Percentiles rank a stretch among this genome's conserved stretches.
Conservation (phyloP, 2,113 vertebrate species). For the Pseudonaja textilis region DNA sequence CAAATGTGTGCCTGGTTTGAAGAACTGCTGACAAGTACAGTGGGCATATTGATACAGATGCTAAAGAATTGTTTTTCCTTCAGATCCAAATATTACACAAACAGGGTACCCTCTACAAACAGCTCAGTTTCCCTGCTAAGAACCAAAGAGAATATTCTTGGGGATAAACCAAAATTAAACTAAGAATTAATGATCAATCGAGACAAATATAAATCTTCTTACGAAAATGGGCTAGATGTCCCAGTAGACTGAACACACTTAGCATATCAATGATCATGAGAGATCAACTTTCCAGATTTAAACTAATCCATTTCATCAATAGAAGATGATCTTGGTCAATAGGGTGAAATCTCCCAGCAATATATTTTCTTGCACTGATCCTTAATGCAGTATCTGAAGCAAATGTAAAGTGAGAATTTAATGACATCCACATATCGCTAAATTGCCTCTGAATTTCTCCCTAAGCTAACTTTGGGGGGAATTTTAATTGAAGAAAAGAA, state of each 20-base stretch:
- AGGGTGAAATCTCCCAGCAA: background rate
- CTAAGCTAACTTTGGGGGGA: background rate
- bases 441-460: background rate
- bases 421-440: background rate
- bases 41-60: background rate
- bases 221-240: background rate
- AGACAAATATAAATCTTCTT: background rate
- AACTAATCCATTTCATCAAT: background rate
- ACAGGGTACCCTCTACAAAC: background rate
- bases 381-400: background rate
- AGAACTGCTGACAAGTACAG: background rate
- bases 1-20: background rate
- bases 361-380: background rate
- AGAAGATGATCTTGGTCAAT: background rate
- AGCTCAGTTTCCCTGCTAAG: background rate
- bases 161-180: background rate
- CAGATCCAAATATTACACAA: background rate
- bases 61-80: background rate
- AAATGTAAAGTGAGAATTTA: background rate
- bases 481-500: background rate
- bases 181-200: background rate
- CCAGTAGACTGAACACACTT: background rate
- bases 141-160: background rate
- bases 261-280: fast-evolving
- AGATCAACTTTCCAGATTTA: fast-evolving